Base-by-base conservation (phyloP, 2,888 invertebrate genomes). In the Aethes cnicana region DNA sequence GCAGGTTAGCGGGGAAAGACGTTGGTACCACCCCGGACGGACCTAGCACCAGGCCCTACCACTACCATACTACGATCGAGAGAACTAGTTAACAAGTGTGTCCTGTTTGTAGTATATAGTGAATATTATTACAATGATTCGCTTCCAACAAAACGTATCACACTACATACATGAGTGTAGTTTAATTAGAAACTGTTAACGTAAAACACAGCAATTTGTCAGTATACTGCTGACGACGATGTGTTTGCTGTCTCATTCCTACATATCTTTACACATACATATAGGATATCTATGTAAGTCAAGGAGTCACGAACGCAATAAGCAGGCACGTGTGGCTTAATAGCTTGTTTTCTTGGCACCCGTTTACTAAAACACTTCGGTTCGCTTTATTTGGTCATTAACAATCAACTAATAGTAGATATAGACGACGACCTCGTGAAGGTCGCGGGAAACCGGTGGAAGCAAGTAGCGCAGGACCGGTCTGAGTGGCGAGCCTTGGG, bases 131-230 rank as follows among this genome's bases (percentile, higher is more conserved):
- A 25, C 21, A 20, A 35, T 42, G 35, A 21, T 17, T 16, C 26
- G 12, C 26, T 16, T 17, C 21, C 21, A 16, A 42, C 21, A 36
- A 43, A n/a, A 36, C 42, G 18, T n/a, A n/a, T n/a, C n/a, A n/a
- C n/a, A n/a, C n/a, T 21, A 26, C 20, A 16, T 53, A n/a, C n/a
- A n/a, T 57, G 48, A 50, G 55, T 52, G 52, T 50, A 55, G 52
- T 54, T 59, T 61, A 63, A 63, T 63, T 58, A 56, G 56, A 58
- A 58, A 57, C 55, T 59, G 33, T 61, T 28, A 47, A 30, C 30
- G 46, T 48, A 44, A 55, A 53, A 48, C 41, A 49, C 47, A 54
- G 26, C 54, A 52, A 61, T 63, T 57, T 50, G 57, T 63, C 55
- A 62, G 59, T 39, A 50, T 41, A 39, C 39, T 53, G 21, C 52